These are phyloP conservation scores for Exocentrus adspersus DNA, from an alignment of 2,888 invertebrate species.

Conservation along the genomic window DNA sequence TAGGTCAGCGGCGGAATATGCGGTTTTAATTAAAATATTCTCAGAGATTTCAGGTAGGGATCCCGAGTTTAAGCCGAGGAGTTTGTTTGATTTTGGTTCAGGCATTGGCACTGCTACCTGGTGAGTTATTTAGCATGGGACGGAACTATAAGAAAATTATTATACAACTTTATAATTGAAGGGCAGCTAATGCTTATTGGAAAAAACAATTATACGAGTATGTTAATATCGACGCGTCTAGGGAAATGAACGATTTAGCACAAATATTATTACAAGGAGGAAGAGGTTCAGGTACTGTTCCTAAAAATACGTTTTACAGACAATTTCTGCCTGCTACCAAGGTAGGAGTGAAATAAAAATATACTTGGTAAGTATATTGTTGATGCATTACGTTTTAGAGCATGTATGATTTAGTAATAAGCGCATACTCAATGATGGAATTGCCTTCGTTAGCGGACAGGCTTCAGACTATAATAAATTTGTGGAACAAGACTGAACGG, in stretches of 20 bases:
- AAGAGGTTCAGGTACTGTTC: constrained; percentile 69
- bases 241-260: constrained; percentile 84
- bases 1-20: constrained; percentile 80
- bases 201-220: constrained; percentile 78
- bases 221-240: constrained; percentile 85
- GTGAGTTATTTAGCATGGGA: no score
- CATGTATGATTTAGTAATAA: constrained; percentile 82
- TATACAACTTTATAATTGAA: constrained; percentile 29
- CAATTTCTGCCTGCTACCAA: constrained; percentile 81
- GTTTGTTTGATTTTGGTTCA: constrained; percentile 91
- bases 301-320: constrained; percentile 76
- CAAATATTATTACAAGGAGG: constrained; percentile 76
- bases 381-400: constrained; percentile 60
- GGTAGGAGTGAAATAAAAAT: constrained; percentile 54
- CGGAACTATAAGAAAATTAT: no score
- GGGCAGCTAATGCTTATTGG: constrained; percentile 81
- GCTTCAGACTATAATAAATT: constrained; percentile 74
- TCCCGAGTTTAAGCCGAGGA: constrained; percentile 76
- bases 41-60: constrained; percentile 76
- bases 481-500: constrained; percentile 88
- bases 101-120: constrained; percentile 86
- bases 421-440: constrained; percentile 85
- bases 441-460: constrained; percentile 74
- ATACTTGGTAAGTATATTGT: background rate
- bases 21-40: constrained; percentile 75